Percentiles rank a stretch among this genome's conserved stretches.
Evolutionary conservation across 2,888 invertebrate genomes (phyloP).

Genomic region (Ormyrus rosae): DNA sequence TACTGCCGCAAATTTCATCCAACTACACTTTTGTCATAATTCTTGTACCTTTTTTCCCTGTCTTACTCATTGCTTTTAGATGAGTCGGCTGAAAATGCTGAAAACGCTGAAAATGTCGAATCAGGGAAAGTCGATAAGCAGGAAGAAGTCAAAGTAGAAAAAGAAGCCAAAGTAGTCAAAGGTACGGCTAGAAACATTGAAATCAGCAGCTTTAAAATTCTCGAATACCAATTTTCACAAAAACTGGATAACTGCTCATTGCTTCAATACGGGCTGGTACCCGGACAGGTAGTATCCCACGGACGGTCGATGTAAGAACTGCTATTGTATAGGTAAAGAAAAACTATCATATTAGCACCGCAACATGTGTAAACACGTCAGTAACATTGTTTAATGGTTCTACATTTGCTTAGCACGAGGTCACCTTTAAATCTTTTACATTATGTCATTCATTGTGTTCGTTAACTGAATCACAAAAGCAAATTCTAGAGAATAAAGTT

Average conservation of each 20-base stretch:
- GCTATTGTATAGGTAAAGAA: conserved; percentile 41
- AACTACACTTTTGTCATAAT: conserved; percentile 46
- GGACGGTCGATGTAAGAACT: conserved; percentile 33
- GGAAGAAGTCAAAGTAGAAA: conserved; percentile 55
- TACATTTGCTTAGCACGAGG: too few relatives aligned
- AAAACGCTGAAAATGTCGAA: conserved; percentile 42
- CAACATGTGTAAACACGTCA: conserved; percentile 3
- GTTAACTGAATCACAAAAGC: too few relatives aligned
- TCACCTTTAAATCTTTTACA: too few relatives aligned
- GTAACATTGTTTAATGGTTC: too few relatives aligned
- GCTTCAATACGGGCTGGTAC: conserved; percentile 38
- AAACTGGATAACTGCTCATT: conserved; percentile 42
- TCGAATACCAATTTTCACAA: conserved; percentile 55
- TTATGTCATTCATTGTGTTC: too few relatives aligned
- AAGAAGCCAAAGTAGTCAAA: conserved; percentile 54
- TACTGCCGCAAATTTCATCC: conserved; percentile 34
- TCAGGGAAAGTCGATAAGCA: conserved; percentile 57
- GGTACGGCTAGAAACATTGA: conserved; percentile 52
- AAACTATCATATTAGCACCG: conserved; percentile 35
- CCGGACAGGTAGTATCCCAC: conserved; percentile 32
- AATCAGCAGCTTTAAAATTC: conserved; percentile 54
- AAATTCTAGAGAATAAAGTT: too few relatives aligned
- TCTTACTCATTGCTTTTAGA: conserved; percentile 59
- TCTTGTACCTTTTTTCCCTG: conserved; percentile 54
- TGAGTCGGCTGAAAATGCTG: conserved; percentile 51